A percentile compares a stretch with the other conserved stretches of the same genome.
Evolutionary conservation across 2,113 vertebrate species (phyloP).

Genomic region (Erinaceus europaeus): DNA sequence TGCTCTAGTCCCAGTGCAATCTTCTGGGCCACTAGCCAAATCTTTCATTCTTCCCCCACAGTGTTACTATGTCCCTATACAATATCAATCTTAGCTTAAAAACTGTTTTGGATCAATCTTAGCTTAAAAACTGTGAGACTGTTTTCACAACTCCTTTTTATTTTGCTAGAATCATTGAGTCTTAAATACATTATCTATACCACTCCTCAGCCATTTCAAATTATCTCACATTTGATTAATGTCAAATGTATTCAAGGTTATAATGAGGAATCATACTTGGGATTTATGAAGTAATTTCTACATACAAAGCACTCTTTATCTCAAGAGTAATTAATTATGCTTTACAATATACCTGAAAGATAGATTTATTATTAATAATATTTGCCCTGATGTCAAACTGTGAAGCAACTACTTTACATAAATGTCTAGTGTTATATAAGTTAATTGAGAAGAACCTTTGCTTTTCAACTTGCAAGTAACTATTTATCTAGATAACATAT

Average conservation of each 20-base stretch:
- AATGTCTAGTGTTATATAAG: conserved; percentile 42
- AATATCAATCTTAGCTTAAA: background rate
- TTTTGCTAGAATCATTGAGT: conserved; percentile 15
- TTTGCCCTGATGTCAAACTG: conserved; percentile 54
- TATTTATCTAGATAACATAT: conserved; percentile 43
- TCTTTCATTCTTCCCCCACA: background rate
- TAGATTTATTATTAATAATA: conserved; percentile 58
- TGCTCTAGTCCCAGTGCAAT: no score
- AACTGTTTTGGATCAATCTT: conserved; percentile 35
- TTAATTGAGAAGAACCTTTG: conserved; percentile 53
- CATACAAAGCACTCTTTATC: conserved; percentile 36
- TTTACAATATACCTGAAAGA: conserved; percentile 33
- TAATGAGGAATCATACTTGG: conserved; percentile 47
- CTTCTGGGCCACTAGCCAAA: background rate
- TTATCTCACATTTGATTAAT: conserved; percentile 55
- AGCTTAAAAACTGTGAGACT: background rate
- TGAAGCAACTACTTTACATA: conserved; percentile 38
- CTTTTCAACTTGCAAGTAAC: conserved; percentile 31
- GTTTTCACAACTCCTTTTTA: conserved; percentile 21
- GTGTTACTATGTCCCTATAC: background rate
- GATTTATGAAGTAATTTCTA: conserved; percentile 48
- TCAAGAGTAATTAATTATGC: conserved; percentile 39
- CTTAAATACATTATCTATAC: conserved; percentile 18
- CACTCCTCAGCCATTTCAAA: conserved; percentile 38
- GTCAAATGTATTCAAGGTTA: conserved; percentile 48